Conservation (phyloP, 2,113 vertebrate species). For the Leucopsar rothschildi region DNA sequence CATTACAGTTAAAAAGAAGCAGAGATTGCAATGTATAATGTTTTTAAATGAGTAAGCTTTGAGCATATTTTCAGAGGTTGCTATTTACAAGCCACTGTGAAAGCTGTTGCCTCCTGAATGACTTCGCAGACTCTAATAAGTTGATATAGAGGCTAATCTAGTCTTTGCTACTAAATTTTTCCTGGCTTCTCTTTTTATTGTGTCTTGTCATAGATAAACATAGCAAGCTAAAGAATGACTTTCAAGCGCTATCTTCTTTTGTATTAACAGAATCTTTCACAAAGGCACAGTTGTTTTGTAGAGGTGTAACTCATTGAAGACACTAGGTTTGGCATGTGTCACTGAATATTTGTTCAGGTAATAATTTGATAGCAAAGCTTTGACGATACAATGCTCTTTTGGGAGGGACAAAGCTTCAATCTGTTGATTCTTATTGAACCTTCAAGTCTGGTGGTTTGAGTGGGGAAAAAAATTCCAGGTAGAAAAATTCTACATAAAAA, state of each 20-base stretch:
- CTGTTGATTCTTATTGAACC: not conserved
- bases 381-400: not conserved
- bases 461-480: fast-evolving
- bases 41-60: not conserved
- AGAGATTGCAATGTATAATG: not conserved
- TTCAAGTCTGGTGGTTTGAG: not conserved
- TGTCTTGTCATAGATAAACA: not conserved
- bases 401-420: not conserved
- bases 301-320: not conserved
- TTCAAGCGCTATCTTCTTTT: not conserved
- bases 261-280: not conserved
- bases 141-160: not conserved
- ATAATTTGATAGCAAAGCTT: not conserved
- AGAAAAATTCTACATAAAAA: not conserved
- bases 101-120: not conserved
- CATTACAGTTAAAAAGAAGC: not conserved
- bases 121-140: not conserved
- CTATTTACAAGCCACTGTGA: not conserved
- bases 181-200: not conserved
- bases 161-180: not conserved
- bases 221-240: not conserved
- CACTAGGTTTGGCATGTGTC: not conserved
- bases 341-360: not conserved
- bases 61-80: not conserved
- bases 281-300: not conserved